Evolutionary conservation across 2,113 vertebrate species (phyloP), one percentile per base, ranked within the genome.

Genomic region (Cynoglossus semilaevis): DNA sequence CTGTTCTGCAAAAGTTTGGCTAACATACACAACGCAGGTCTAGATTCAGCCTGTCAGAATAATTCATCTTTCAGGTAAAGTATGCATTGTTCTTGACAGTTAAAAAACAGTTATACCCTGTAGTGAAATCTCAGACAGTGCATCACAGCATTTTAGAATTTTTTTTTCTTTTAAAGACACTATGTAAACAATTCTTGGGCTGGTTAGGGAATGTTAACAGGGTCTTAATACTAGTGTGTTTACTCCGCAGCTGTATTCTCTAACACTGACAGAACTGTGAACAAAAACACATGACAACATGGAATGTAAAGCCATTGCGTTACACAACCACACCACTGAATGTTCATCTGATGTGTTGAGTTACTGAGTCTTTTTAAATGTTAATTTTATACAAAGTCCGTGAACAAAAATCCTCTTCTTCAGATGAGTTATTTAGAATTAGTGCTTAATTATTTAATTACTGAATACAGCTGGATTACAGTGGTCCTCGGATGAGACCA

Each of bases 131-230:
- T 62, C 41, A 62, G 17, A 67, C 52, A 50, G 57, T 0, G 69
- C 44, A 58, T 51, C 10, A 77, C 62, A 81, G 67, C 70, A 71
- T 22, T 51, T 65, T 76, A 50, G 70, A 76, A 70, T 70, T 58
- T 71, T n/a, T n/a, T n/a, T n/a, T n/a, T n/a, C n/a, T n/a, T 70
- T 11, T 9, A 66, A 67, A 73, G 62, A 69, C 57, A n/a, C 60
- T 37, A 71, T 79, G 80, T 86, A 85, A 86, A 86, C 84, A 83
- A 67, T 55, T 44, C 35, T 43, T 36, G 61, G 51, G 56, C 51
- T 52, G 58, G 55, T 81, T 74, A 77, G 77, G 80, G 64, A 62
- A 65, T 70, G 72, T 74, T 60, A 72, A 59, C 68, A 15, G 19
- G 42, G 58, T 5, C 37, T 64, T 67, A 46, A 43, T 37, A 40